Percentiles rank a stretch among this genome's conserved stretches.
Conservation (phyloP, 2,888 invertebrate genomes). For the Nesidiocoris tenuis region DNA sequence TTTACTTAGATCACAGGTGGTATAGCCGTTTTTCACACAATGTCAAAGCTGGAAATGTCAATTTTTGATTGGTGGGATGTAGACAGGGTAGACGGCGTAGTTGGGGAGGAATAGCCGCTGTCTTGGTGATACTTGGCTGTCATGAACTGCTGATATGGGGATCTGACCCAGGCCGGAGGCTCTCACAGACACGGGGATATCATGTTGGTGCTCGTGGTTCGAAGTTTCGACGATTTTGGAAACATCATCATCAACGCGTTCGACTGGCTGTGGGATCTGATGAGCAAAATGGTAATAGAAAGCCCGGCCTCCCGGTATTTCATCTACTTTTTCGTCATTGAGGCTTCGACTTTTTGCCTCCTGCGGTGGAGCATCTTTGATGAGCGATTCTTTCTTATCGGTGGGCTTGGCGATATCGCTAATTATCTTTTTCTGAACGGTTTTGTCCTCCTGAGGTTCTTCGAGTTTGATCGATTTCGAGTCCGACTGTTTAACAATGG, state of each 20-base stretch:
- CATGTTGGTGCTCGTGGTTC: not conserved
- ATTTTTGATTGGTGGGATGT: slow-evolving; percentile 17
- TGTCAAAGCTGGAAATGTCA: slow-evolving; percentile 1
- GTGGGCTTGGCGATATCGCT: not conserved
- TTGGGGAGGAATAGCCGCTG: slow-evolving; percentile 49
- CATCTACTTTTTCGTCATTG: slow-evolving; percentile 28
- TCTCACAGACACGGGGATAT: slow-evolving; percentile 16
- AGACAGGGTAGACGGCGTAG: slow-evolving; percentile 23
- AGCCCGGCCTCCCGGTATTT: slow-evolving; percentile 21
- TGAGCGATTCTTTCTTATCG: slow-evolving; percentile 2
- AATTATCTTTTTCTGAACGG: not conserved
- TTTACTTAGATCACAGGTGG: slow-evolving; percentile 29
- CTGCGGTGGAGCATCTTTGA: not conserved
- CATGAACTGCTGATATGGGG: slow-evolving; percentile 54
- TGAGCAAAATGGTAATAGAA: slow-evolving; percentile 48
- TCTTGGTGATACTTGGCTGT: slow-evolving; percentile 53
- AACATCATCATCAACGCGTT: slow-evolving; percentile 37
- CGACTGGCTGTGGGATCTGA: slow-evolving; percentile 40
- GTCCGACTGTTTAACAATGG: not conserved
- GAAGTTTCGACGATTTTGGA: not conserved
- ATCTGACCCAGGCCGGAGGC: slow-evolving; percentile 45
- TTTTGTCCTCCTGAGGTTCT: slow-evolving; percentile 21
- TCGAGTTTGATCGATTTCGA: slow-evolving; percentile 19
- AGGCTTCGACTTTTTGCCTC: slow-evolving; percentile 19
- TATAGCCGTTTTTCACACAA: slow-evolving; percentile 1